Percentiles rank a stretch among this genome's conserved stretches.
Evolutionary conservation across 2,113 vertebrate genomes (phyloP).

Genomic region (Marmota monax): DNA sequence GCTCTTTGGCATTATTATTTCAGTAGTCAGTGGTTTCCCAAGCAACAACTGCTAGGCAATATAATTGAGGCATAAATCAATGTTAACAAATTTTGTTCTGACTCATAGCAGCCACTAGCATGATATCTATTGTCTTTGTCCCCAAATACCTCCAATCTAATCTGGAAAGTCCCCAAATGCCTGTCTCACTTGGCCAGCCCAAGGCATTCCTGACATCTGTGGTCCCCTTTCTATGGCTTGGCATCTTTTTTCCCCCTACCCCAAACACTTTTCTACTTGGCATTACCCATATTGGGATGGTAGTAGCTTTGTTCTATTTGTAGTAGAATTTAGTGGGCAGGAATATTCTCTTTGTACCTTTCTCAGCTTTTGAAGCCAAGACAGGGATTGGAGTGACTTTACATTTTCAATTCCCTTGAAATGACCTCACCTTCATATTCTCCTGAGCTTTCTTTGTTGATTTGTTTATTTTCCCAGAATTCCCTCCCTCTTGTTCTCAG

Average conservation of each 20-base stretch:
- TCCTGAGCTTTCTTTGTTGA: background rate
- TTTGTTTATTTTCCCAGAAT: background rate
- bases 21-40: constrained; percentile 63
- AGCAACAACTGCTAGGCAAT: constrained; percentile 20
- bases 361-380: background rate
- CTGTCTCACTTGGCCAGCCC: background rate
- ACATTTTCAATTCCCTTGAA: background rate
- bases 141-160: background rate
- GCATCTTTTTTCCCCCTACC: background rate
- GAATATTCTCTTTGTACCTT: background rate
- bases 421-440: background rate
- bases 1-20: constrained; percentile 63
- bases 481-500: constrained; percentile 1
- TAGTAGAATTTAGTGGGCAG: background rate
- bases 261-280: background rate
- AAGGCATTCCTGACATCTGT: background rate
- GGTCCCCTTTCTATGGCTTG: background rate
- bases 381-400: background rate
- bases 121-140: background rate
- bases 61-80: constrained; percentile 70
- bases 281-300: background rate
- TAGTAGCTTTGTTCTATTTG: background rate
- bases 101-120: background rate
- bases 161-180: background rate
- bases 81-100: constrained; percentile 57